These are phyloP conservation scores for Sander vitreus DNA, from an alignment of 2,113 vertebrate species.

Conservation along the genomic window DNA sequence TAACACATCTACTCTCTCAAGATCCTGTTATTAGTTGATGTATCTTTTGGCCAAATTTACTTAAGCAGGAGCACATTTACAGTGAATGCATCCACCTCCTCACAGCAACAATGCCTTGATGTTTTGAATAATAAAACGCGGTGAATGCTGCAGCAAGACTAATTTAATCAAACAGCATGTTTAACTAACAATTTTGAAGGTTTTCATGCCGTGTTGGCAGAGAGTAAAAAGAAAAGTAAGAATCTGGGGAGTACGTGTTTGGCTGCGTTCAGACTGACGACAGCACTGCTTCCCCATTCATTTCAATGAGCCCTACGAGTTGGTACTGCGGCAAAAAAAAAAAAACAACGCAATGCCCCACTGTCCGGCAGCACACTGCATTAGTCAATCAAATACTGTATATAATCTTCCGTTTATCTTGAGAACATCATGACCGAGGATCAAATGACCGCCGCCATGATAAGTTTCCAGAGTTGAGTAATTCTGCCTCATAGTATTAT, in stretches of 20 bases:
- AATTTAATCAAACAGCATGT: slow-evolving; percentile 14
- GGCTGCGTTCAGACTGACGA: background rate
- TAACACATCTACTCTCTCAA: background rate
- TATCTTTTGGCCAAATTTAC: slow-evolving; percentile 20
- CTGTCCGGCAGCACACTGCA: background rate
- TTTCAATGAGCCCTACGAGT: background rate
- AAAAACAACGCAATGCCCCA: background rate
- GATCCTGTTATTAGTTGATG: background rate
- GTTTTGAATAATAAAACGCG: slow-evolving; percentile 43
- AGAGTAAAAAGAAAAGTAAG: background rate
- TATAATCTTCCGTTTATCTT: slow-evolving; percentile 24
- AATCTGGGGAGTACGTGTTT: background rate
- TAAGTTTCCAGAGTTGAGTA: slow-evolving; percentile 8
- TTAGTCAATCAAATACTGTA: background rate
- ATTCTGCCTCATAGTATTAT: slow-evolving; percentile 1
- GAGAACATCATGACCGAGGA: slow-evolving; percentile 11
- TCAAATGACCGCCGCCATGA: slow-evolving; percentile 29
- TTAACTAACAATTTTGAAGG: background rate
- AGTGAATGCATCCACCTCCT: slow-evolving; percentile 35
- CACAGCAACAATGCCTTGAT: slow-evolving; percentile 11
- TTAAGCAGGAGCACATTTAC: slow-evolving; percentile 22
- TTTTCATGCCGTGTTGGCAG: background rate
- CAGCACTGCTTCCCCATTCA: background rate
- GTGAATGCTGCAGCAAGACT: background rate
- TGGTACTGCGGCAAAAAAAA: background rate